These are phyloP conservation scores for Syrrhaptes paradoxus DNA, from an alignment of 2,113 vertebrate species.

Conservation along the genomic window DNA sequence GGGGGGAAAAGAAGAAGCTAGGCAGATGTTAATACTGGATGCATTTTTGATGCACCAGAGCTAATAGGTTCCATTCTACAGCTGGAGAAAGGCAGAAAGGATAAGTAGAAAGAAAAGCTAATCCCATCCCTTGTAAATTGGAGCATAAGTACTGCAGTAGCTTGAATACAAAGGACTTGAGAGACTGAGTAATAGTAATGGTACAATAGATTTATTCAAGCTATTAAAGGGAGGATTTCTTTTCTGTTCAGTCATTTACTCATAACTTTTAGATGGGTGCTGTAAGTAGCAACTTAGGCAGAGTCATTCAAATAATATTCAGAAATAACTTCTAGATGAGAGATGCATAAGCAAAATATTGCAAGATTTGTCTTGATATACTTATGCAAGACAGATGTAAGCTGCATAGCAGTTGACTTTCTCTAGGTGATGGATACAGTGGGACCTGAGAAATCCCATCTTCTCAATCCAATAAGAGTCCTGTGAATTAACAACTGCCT, in stretches of 20 bases:
- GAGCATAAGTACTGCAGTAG: neutral
- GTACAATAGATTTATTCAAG: constrained; percentile 10
- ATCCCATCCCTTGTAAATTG: constrained; percentile 23
- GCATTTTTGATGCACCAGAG: constrained; percentile 1
- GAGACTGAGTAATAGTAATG: neutral
- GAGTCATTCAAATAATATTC: neutral
- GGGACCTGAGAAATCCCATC: neutral
- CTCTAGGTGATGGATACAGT: neutral
- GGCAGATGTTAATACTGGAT: neutral
- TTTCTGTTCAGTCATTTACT: neutral
- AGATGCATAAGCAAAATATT: neutral
- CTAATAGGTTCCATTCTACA: neutral
- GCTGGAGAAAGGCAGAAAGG: neutral
- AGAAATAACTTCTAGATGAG: neutral
- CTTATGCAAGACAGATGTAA: neutral
- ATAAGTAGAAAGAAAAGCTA: neutral
- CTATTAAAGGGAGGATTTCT: neutral
- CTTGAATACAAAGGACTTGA: constrained; percentile 7
- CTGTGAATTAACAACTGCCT: neutral
- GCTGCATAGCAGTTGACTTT: neutral
- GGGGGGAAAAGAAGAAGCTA: neutral
- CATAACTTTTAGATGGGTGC: neutral
- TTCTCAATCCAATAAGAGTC: neutral
- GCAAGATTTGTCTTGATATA: neutral
- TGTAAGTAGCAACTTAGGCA: neutral